Evolutionary conservation across 2,888 invertebrate species (phyloP).

Genomic region (Leptothorax acervorum): DNA sequence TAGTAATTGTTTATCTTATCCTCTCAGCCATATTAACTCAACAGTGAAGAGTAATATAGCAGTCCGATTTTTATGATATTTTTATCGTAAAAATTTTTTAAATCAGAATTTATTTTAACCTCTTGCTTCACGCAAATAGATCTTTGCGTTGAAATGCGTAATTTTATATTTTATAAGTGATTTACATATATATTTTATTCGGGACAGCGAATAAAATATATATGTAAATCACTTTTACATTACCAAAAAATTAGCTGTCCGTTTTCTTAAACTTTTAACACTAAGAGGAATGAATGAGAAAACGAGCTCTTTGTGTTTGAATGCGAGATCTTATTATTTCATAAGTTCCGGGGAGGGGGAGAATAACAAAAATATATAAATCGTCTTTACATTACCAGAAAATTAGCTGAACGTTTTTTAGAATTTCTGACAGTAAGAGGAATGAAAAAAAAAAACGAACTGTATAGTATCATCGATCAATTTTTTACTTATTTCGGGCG

Average conservation of each 20-base stretch:
- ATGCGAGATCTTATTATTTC: not conserved
- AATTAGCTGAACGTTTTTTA: conserved; percentile 25
- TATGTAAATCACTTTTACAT: conserved; percentile 18
- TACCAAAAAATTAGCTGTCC: conserved; percentile 15
- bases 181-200: too few species aligned
- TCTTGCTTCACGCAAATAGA: not conserved
- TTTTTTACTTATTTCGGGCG: conserved; percentile 61
- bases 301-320: not conserved
- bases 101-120: not conserved
- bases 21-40: not conserved
- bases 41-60: not conserved
- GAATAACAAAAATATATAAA: not conserved
- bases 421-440: not conserved
- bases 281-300: not conserved
- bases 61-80: not conserved
- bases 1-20: not conserved
- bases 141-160: not conserved
- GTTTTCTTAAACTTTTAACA: conserved; percentile 8
- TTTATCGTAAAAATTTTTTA: not conserved
- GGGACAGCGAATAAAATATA: not conserved
- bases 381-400: conserved; percentile 23
- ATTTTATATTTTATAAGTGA: not conserved
- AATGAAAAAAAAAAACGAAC: conserved; percentile 15
- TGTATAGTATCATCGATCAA: conserved; percentile 61
- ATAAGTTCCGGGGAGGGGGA: not conserved